Evolutionary conservation across 2,113 vertebrate genomes (phyloP).

Genomic region (Pimephales promelas): DNA sequence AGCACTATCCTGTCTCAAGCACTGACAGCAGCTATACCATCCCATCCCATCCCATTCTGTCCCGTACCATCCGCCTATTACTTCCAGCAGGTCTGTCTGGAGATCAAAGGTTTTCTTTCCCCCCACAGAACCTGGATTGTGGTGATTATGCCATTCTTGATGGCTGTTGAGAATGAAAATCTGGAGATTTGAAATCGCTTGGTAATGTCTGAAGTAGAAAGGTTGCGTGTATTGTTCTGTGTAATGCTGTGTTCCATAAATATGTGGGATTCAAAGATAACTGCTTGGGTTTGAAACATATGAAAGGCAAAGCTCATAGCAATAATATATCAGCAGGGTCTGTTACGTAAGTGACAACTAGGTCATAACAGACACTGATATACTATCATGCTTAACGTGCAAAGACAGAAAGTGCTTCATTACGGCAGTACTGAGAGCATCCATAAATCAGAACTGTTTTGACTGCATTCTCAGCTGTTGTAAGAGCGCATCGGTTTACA

Average conservation of each 20-base stretch:
- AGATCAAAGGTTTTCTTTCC: neutral
- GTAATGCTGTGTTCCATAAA: neutral
- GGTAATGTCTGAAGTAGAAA: neutral
- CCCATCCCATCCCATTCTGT: neutral
- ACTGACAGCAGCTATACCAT: neutral
- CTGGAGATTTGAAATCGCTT: neutral
- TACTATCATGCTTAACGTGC: constrained; percentile 32
- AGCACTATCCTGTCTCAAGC: constrained; percentile 11
- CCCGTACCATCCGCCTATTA: neutral
- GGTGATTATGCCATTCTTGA: neutral
- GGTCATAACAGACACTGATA: constrained; percentile 42
- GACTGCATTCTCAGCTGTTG: constrained; percentile 25
- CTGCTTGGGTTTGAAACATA: constrained; percentile 18
- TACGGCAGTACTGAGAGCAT: constrained; percentile 24
- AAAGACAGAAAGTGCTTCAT: constrained; percentile 36
- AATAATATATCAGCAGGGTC: constrained; percentile 23
- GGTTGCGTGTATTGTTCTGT: neutral
- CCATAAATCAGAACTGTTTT: constrained; percentile 41
- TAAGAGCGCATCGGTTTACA: constrained; percentile 19
- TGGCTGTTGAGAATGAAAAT: constrained; percentile 8
- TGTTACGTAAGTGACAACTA: constrained; percentile 39
- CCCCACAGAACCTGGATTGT: neutral
- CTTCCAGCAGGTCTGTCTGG: constrained; percentile 5
- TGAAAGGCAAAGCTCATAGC: constrained; percentile 4
- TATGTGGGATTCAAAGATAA: constrained; percentile 6